These are phyloP conservation scores for Pseudococcus longispinus DNA, from an alignment of 2,888 invertebrate species.

Conservation along the genomic window DNA sequence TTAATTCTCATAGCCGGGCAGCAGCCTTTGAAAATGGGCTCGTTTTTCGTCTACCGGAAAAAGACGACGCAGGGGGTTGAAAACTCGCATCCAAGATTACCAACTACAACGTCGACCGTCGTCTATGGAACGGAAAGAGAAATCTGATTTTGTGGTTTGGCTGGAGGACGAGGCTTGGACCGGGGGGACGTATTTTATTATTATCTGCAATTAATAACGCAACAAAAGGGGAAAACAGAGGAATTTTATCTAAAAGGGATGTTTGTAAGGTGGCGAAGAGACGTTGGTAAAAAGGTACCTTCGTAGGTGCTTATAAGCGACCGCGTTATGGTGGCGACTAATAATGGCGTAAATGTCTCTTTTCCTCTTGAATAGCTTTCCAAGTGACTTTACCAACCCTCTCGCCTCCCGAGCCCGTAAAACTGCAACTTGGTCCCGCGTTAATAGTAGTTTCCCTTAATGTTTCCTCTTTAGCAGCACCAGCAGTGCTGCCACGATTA, in stretches of 20 bases:
- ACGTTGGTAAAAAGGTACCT: conserved; percentile 5
- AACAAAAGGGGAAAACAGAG: conserved; percentile 50
- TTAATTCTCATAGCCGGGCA: not conserved
- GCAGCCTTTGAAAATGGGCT: conserved; percentile 12
- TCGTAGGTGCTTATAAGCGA: conserved; percentile 21
- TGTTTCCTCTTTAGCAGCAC: not conserved
- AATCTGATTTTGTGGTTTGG: conserved; percentile 31
- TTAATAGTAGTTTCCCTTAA: not conserved
- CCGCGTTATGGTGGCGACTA: not conserved
- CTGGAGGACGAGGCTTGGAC: not conserved
- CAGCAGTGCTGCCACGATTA: not conserved
- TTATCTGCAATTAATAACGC: conserved; percentile 50
- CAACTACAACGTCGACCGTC: not conserved
- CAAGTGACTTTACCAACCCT: not conserved
- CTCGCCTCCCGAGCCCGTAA: not conserved
- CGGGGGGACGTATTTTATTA: conserved; percentile 25
- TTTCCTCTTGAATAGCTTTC: conserved; percentile 7
- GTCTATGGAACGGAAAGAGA: not conserved
- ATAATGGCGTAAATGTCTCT: conserved; percentile 22
- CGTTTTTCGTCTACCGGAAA: not conserved
- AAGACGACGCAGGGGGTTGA: not conserved
- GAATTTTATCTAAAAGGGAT: conserved; percentile 8
- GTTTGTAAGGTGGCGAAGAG: conserved; percentile 1
- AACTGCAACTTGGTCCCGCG: not conserved
- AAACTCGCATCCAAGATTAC: not conserved